Conservation (phyloP, 2,113 vertebrate genomes). For the Ciconia stormi region DNA sequence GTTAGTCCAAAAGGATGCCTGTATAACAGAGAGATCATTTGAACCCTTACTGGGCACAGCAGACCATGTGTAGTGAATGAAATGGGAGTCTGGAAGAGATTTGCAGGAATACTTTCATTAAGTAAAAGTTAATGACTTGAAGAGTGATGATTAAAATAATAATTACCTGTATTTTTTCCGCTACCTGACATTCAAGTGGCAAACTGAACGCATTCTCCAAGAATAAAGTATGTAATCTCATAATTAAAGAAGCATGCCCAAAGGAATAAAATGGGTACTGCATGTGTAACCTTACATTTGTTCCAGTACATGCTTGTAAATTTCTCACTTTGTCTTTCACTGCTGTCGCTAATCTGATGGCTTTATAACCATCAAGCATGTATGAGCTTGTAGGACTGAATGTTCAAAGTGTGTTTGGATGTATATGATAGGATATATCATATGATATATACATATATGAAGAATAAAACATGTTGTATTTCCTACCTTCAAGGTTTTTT, state of each 20-base stretch:
- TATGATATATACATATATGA: neutral
- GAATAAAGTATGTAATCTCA: neutral
- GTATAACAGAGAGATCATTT: neutral
- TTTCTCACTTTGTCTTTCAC: neutral
- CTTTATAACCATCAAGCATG: neutral
- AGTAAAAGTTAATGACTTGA: neutral
- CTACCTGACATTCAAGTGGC: neutral
- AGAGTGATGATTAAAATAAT: neutral
- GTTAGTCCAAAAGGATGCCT: neutral
- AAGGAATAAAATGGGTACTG: neutral
- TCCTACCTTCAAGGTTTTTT: neutral
- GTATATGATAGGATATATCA: too few species aligned
- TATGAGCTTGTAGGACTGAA: neutral
- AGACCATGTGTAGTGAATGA: neutral
- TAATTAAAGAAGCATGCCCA: neutral
- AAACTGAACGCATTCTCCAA: neutral
- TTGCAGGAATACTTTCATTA: neutral
- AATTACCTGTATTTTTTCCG: neutral
- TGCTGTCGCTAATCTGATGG: neutral
- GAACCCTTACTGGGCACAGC: neutral
- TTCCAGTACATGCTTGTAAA: neutral
- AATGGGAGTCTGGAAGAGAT: neutral
- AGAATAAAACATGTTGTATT: neutral
- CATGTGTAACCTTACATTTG: neutral
- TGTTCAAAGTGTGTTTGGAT: neutral